Percentiles rank a stretch among this genome's conserved stretches.
Conservation (phyloP, 2,888 invertebrate genomes). For the Xanthorhoe designata region DNA sequence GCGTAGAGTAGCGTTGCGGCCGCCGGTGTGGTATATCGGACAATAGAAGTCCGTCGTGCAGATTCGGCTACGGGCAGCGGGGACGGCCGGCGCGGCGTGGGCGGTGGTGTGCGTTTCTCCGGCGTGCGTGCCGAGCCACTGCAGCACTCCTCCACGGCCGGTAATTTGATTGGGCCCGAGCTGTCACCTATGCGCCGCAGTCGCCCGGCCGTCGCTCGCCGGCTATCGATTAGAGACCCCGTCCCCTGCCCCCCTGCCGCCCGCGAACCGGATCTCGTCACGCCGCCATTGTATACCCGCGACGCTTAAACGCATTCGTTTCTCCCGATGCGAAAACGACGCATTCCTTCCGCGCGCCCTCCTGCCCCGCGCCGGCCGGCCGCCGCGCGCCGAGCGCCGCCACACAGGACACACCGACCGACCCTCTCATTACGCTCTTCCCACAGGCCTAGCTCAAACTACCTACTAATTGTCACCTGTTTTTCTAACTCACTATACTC, state of each 20-base stretch:
- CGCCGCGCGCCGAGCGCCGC: slow-evolving; percentile 64
- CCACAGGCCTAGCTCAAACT: slow-evolving; percentile 17
- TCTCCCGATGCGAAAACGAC: slow-evolving; percentile 86
- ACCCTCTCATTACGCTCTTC: slow-evolving; percentile 78
- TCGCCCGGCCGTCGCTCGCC: slow-evolving; percentile 84
- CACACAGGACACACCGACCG: slow-evolving; percentile 60
- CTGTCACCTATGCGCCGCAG: slow-evolving; percentile 85
- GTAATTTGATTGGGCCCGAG: slow-evolving; percentile 84
- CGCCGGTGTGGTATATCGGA: slow-evolving; percentile 54
- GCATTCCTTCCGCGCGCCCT: slow-evolving; percentile 84
- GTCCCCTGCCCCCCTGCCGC: slow-evolving; percentile 74
- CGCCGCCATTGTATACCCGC: slow-evolving; percentile 86
- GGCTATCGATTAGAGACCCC: slow-evolving; percentile 85
- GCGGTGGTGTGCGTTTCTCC: slow-evolving; percentile 63
- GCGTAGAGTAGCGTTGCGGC: slow-evolving; percentile 55
- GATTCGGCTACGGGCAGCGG: slow-evolving; percentile 59
- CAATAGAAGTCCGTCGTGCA: slow-evolving; percentile 57
- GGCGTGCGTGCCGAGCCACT: slow-evolving; percentile 74
- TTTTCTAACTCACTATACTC: slow-evolving; percentile 27
- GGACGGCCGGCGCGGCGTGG: slow-evolving; percentile 54
- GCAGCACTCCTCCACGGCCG: slow-evolving; percentile 79
- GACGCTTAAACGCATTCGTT: slow-evolving; percentile 86
- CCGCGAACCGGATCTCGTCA: slow-evolving; percentile 86
- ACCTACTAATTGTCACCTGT: not conserved
- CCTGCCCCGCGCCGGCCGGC: slow-evolving; percentile 67